A percentile compares a stretch with the other conserved stretches of the same genome.
Evolutionary conservation across 2,888 invertebrate species (phyloP).

Genomic region (Dynastes grantii): DNA sequence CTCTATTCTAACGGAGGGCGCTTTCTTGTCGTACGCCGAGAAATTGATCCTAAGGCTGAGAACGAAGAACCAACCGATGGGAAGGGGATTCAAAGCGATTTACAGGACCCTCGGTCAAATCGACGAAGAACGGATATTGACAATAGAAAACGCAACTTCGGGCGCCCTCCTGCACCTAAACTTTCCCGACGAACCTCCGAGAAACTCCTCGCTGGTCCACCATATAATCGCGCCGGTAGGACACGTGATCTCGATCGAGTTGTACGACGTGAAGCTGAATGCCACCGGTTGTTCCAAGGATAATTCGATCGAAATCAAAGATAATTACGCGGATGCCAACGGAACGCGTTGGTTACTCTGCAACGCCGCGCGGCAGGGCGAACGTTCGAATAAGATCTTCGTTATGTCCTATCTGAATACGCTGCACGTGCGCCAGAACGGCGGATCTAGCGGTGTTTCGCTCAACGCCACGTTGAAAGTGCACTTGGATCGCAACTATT

Average conservation of each 20-base stretch:
- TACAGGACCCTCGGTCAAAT: slow-evolving; percentile 73
- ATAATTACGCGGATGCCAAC: slow-evolving; percentile 81
- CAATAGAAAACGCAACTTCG: slow-evolving; percentile 69
- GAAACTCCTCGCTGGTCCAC: slow-evolving; percentile 73
- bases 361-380: slow-evolving; percentile 64
- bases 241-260: slow-evolving; percentile 71
- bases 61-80: slow-evolving; percentile 78
- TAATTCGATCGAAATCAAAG: slow-evolving; percentile 70
- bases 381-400: slow-evolving; percentile 66
- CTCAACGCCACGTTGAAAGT: slow-evolving; percentile 78
- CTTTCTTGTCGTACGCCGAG: slow-evolving; percentile 79
- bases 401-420: slow-evolving; percentile 81
- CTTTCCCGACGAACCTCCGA: slow-evolving; percentile 74
- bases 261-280: slow-evolving; percentile 71
- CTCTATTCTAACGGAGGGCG: slow-evolving; percentile 77
- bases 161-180: slow-evolving; percentile 75
- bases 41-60: slow-evolving; percentile 76
- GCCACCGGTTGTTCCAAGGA: slow-evolving; percentile 62
- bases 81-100: slow-evolving; percentile 79
- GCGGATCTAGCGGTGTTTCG: slow-evolving; percentile 69
- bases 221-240: slow-evolving; percentile 75
- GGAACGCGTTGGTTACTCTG: slow-evolving; percentile 82
- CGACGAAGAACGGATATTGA: slow-evolving; percentile 70
- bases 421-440: slow-evolving; percentile 75
- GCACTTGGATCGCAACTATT: slow-evolving; percentile 77